Base-by-base conservation (phyloP, 1,140 invertebrate genomes). In the Zeugodacus cucurbitae region DNA sequence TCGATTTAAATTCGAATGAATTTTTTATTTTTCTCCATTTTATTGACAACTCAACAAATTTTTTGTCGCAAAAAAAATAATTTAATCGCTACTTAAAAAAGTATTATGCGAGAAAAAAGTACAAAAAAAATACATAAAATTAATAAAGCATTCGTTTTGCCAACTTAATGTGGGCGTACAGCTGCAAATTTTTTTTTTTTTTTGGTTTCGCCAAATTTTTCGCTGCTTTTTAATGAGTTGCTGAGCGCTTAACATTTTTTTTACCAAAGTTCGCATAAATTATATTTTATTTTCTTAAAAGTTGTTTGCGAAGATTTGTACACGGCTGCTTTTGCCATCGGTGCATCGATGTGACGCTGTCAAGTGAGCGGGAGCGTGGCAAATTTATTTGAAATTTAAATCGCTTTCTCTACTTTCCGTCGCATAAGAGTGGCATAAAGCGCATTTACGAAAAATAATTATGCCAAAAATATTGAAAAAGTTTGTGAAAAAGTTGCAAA, bases 1-100 rank as follows among this genome's bases (percentile, higher is more conserved):
- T 82, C n/a, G 20, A 82, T 82, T 29, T 82, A 44, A 82, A 82
- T 82, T 82, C 41, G 48, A 82, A 82, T 82, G 26, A 48, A 14
- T 82, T 82, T 82, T 82, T 26, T 48, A 10, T 82, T 74, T 82
- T 74, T 74, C 14, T 20, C 14, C 26, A 29, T 34, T 67, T 67
- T 32, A n/a, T 67, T 14, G 26, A 14, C 1, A 17, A 67, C 29
- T 32, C 14, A 54, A 22, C 17, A 74, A 37, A 32, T 32, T 41
- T 37, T 74, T 34, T 1, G 34, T 37, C 22, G 4, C 8, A 6
- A 22, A 32, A 37, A 1, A 17, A 41, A 74, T n/a, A 37, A 41
- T 17, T 20, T 54, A 74, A 37, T 74, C 67, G 32, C 67, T 74
- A 37, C 67, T 37, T 74, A 74, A 34, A 74, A 67, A 41, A 41